These are phyloP conservation scores for Bicyclus anynana DNA, from an alignment of 1,140 invertebrate species.

Conservation along the genomic window DNA sequence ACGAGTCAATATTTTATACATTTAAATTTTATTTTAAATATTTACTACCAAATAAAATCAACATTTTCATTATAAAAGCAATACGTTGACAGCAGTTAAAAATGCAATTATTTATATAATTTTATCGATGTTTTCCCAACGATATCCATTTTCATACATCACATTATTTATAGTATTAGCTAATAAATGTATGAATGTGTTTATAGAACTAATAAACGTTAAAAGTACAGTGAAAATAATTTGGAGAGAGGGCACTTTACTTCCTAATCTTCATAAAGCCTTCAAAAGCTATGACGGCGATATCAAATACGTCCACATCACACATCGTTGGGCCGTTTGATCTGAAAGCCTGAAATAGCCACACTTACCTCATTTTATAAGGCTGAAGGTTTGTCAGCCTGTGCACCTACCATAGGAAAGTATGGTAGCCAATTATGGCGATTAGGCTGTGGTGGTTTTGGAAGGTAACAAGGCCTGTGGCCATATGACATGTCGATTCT, in stretches of 20 bases:
- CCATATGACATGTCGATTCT: no score
- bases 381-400: no score
- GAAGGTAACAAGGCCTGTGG: no score
- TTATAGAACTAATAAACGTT: not conserved
- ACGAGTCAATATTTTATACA: not conserved
- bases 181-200: no score
- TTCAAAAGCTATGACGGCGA: constrained; percentile 51
- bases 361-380: no score
- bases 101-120: not conserved
- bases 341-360: constrained; percentile 42
- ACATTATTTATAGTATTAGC: not conserved
- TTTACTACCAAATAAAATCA: not conserved
- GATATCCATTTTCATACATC: not conserved
- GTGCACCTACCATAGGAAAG: no score
- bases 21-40: not conserved
- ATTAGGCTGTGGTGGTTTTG: no score
- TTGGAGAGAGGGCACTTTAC: constrained; percentile 37
- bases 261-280: constrained; percentile 66
- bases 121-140: not conserved
- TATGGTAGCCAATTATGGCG: no score
- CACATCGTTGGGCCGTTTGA: constrained; percentile 27
- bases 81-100: not conserved
- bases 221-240: constrained; percentile 24
- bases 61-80: not conserved
- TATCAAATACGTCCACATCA: constrained; percentile 39